phyloP scores from a whole-genome alignment of 2,113 vertebrate genomes.

The Irena cyanogastra region DNA sequence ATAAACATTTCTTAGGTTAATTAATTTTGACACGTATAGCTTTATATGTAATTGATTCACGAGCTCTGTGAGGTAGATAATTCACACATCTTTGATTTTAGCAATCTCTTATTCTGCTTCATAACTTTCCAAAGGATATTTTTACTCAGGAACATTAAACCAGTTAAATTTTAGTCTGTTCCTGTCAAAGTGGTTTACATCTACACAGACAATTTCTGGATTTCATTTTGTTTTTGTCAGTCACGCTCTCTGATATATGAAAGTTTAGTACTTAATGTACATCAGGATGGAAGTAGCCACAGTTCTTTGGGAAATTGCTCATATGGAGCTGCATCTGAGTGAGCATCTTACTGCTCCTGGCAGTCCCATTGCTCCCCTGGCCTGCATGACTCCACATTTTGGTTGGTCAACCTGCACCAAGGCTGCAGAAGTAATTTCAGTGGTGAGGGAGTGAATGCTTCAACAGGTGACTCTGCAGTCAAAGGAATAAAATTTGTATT shows the following conservation, averaged over 20 bases:
- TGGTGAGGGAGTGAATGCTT: neutral
- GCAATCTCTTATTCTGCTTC: neutral
- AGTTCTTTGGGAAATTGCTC: neutral
- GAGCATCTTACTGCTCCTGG: neutral
- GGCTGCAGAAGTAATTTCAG: neutral
- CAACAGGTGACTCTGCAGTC: neutral
- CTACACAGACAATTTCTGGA: neutral
- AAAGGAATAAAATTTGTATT: neutral
- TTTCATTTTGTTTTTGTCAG: neutral
- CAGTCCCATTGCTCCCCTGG: accelerated
- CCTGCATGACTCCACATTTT: neutral
- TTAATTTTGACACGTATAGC: neutral
- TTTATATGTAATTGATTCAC: neutral
- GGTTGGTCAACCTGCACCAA: neutral
- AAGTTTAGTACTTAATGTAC: neutral
- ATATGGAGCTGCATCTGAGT: neutral
- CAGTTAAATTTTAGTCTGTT: neutral
- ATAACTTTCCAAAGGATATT: neutral
- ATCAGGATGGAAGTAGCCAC: neutral
- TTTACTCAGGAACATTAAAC: neutral
- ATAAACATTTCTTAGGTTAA: neutral
- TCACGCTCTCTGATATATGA: neutral
- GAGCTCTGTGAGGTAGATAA: neutral
- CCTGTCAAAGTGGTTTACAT: neutral
- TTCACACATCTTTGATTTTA: conserved; percentile 20